These are phyloP conservation scores for Herpailurus yagouaroundi DNA, from an alignment of 2,113 vertebrate species.

Conservation along the genomic window DNA sequence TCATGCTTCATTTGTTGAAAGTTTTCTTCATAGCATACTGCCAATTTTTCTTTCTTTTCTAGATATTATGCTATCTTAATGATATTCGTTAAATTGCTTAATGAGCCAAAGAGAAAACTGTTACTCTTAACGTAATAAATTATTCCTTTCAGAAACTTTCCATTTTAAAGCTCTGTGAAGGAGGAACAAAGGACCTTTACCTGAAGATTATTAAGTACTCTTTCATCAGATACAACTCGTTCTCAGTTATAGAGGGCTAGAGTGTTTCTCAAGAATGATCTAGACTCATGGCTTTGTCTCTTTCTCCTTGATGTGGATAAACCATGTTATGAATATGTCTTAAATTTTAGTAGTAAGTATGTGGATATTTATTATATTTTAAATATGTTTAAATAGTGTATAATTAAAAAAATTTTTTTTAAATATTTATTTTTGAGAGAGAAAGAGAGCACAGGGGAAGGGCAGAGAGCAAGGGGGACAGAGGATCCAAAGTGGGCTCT, in stretches of 20 bases:
- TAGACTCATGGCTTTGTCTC: not conserved
- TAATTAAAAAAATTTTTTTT: not conserved
- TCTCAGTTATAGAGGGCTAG: not conserved
- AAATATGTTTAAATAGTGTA: not conserved
- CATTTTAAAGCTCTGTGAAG: not conserved
- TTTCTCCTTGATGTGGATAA: not conserved
- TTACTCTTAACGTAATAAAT: conserved; percentile 12
- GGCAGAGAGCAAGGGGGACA: too few relatives aligned
- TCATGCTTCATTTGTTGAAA: not conserved
- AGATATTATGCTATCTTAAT: not conserved
- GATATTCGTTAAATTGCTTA: conserved; percentile 26
- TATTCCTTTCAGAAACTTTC: conserved; percentile 25
- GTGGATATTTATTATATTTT: not conserved
- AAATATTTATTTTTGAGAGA: too few relatives aligned
- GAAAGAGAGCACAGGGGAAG: too few relatives aligned
- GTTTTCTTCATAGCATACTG: not conserved
- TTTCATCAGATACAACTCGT: not conserved
- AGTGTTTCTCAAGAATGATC: not conserved
- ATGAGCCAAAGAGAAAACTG: conserved; percentile 21
- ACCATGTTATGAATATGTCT: not conserved
- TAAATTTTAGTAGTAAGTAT: conserved; percentile 2
- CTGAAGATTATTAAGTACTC: not conserved
- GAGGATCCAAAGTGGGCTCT: too few relatives aligned
- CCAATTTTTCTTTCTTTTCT: not conserved
- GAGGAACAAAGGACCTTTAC: conserved; percentile 1